Evolutionary conservation across 2,113 vertebrate species (phyloP).

Genomic region (Apistogramma diplotaenia): DNA sequence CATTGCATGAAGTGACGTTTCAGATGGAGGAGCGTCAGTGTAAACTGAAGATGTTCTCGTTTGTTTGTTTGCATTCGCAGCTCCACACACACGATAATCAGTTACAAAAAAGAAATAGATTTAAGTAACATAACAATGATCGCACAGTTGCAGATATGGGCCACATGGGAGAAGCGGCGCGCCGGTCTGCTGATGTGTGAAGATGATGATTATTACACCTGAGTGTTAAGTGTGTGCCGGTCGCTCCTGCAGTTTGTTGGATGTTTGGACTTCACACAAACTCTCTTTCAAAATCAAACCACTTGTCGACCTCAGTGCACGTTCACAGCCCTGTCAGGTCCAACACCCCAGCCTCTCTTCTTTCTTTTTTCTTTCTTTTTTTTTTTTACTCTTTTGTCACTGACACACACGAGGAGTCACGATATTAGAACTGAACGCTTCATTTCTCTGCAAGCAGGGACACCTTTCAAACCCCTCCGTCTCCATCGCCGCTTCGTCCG

Average conservation of each 20-base stretch:
- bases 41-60: background rate
- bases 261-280: conserved; percentile 43
- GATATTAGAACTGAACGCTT: too few species aligned
- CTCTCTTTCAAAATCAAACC: background rate
- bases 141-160: background rate
- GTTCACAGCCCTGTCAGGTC: background rate
- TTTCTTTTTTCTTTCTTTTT: too few species aligned
- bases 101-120: background rate
- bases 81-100: background rate
- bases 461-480: too few species aligned
- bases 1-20: conserved; percentile 31
- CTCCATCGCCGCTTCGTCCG: too few species aligned
- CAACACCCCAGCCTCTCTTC: background rate
- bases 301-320: background rate
- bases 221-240: conserved; percentile 64
- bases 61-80: background rate
- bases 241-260: background rate
- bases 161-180: background rate
- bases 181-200: conserved; percentile 5
- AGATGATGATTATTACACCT: conserved; percentile 33
- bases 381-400: too few species aligned
- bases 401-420: too few species aligned
- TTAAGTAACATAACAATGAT: background rate
- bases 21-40: background rate
- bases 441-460: too few species aligned